phyloP scores from a whole-genome alignment of 2,797 vertebrate species.

The Poeciliopsis presidionis region DNA sequence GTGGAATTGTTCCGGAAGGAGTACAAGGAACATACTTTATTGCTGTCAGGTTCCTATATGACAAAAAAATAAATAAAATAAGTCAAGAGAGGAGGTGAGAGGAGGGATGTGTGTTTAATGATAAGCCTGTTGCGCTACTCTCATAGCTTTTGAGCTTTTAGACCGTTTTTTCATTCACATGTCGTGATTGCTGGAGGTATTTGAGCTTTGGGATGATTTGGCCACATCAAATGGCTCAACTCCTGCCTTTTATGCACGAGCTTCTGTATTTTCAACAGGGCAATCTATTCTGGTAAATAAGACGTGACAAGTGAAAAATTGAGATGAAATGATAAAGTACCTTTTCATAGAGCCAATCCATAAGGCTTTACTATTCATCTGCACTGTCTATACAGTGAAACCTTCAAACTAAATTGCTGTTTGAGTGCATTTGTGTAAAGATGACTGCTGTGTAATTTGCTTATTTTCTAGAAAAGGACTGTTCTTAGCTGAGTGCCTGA shows the following conservation, averaged over 20 bases:
- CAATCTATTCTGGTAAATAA: conserved; percentile 61
- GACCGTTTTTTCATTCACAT: conserved; percentile 65
- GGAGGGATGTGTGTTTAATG: conserved; percentile 62
- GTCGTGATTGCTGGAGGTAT: conserved; percentile 62
- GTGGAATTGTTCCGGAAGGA: conserved; percentile 99
- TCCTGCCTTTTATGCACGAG: conserved; percentile 57
- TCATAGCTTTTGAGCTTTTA: conserved; percentile 55
- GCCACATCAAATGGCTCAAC: conserved; percentile 62
- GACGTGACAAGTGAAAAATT: conserved; percentile 76
- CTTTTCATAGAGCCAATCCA: conserved; percentile 73
- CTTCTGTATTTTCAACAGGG: conserved; percentile 55
- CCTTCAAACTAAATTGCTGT: conserved; percentile 77
- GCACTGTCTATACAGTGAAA: conserved; percentile 70
- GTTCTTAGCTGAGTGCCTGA: conserved; percentile 79
- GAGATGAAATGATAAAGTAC: conserved; percentile 77
- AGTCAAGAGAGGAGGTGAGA: conserved; percentile 49
- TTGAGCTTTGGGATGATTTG: conserved; percentile 55
- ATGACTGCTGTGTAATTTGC: conserved; percentile 82
- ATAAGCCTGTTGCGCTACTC: conserved; percentile 50
- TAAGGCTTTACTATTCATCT: conserved; percentile 74
- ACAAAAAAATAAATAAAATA: conserved; percentile 65
- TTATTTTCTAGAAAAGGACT: conserved; percentile 78
- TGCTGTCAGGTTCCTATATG: conserved; percentile 97
- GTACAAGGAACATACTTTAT: conserved; percentile 99
- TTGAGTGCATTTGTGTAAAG: conserved; percentile 77